Base-by-base conservation (phyloP, 2,888 invertebrate species). In the Cantharis rufa region DNA sequence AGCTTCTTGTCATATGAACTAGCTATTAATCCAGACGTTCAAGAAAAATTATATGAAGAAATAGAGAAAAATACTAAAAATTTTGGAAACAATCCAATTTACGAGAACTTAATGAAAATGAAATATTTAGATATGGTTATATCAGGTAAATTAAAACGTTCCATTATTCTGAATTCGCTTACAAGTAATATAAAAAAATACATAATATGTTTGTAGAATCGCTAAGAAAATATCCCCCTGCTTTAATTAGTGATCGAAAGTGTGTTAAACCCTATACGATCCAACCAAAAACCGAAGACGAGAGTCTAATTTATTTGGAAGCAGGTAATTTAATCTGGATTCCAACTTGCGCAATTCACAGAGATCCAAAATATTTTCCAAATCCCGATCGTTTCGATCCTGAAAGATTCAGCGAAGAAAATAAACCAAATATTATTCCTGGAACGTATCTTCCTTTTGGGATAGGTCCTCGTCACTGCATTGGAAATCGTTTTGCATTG, bases 401-500 rank as follows among this genome's bases (percentile, higher is more conserved):
- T 0, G 86, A 87, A 76, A 77, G 87, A 76, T 87, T 87, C 77
- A 91, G 88, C 1, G 90, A 91, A 0, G 90, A 91, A 79, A 92
- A 91, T 82, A 91, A 90, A 80, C 85, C 87, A 0, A 88, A 88
- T 13, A 89, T 90, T 15, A 81, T 87, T 13, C 88, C 89, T 0
- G 89, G 88, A 66, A 85, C 89, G 0, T 85, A 83, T 66, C 7
- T 85, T 10, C 85, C 86, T 1, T 86, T 86, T 78, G 86, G 86
- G 3, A 10, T 91, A 0, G 93, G 93, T 2, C 92, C 91, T 1
- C 89, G 92, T 74, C 91, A 90, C 82, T 93, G 93, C 80, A 91
- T 93, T 71, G 93, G 92, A 88, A 80, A 82, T 10, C 80, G 85
- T 81, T 86, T 86, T 77, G 86, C 85, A 7, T 62, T 84, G 5